Base-by-base conservation (phyloP, 2,797 vertebrate genomes). In the Hozukius guyotensis region DNA sequence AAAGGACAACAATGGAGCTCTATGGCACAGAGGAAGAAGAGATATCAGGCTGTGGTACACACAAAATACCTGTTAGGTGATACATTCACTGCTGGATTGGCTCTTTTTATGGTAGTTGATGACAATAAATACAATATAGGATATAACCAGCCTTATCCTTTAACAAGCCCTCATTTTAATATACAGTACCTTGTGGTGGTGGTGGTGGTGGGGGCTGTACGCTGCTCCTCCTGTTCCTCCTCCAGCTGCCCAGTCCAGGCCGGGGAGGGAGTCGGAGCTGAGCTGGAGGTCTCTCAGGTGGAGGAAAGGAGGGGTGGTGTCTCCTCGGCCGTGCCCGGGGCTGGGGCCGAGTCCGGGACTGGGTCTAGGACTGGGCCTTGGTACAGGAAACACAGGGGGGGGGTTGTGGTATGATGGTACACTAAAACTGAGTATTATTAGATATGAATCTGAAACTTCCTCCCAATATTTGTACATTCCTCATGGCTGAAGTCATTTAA, bases 281-380 rank as follows among this genome's bases (percentile, higher is more conserved):
- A 96, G 94, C 88, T 96, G 95, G 55, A 96, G 93, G 65, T 97
- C 96, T 2, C 91, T 91, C 66, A 92, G 90, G 72, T 95, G 96
- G 52, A 95, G 81, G 16, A 91, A 92, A 10, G 84, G 86, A 49
- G 80, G 92, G 9, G 82, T 77, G 25, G 79, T 25, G 22, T 82
- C 87, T 65, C 86, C 87, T 42, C 75, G 77, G 61, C 72, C 42
- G 0, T 63, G 67, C 3, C 88, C 85, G 1, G 86, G 6, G 72
- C 94, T 90, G 49, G 85, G 85, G 4, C 73, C 75, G 1, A 79
- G 85, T 10, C 86, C 38, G 0, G 90, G 56, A 8, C 56, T 59
- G 56, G 59, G 88, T 65, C 87, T 70, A 4, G 88, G 89, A 76
- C 90, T 92, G 10, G 81, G 88, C 8, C 90, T 92, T 68, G 31